Base-by-base conservation (phyloP, 2,888 invertebrate genomes). In the Panopea generosa region DNA sequence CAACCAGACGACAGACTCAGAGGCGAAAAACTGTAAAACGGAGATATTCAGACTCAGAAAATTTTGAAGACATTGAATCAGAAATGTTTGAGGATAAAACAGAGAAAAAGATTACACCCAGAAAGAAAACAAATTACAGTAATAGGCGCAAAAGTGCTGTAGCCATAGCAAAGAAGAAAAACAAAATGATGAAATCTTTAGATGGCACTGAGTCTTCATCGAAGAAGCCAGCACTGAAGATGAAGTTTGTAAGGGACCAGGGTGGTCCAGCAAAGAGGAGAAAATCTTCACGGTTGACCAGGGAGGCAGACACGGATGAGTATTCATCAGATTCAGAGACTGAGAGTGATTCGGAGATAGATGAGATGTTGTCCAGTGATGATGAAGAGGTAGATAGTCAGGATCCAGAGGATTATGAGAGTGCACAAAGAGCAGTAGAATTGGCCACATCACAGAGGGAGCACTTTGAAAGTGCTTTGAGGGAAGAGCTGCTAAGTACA, bases 301-400 rank as follows among this genome's bases (percentile, higher is more conserved):
- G 20, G 20, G 22, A 52, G 3, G 26, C 20, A 52, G 11, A 11
- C 33, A 52, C 70, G 18, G 73, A 74, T 16, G 59, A 65, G n/a
- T 62, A 74, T 14, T 52, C 49, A n/a, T 57, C 68, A 16, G 27
- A 43, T 33, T 76, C 73, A 24, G 72, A 77, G 33, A 69, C 77
- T 9, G 76, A 76, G 9, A 67, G 73, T 26, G 80, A 80, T 53
- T 77, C 70, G 38, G 80, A 80, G 56, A 76, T 80, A 38, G 80
- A 80, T 45, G 80, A 80, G 20, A 80, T 80, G 80, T 40, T 80
- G 22, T 80, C 80, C 22, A 77, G 73, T 68, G 78, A 74, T 20
- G 79, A 79, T 55, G 78, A 78, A 26, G 70, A 75, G 14, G 11
- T 33, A 7, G 57, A 75, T 7, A 38, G 29, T 22, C 62, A 69